These are phyloP conservation scores for Unio pictorum DNA, from an alignment of 2,888 invertebrate genomes.

Conservation along the genomic window DNA sequence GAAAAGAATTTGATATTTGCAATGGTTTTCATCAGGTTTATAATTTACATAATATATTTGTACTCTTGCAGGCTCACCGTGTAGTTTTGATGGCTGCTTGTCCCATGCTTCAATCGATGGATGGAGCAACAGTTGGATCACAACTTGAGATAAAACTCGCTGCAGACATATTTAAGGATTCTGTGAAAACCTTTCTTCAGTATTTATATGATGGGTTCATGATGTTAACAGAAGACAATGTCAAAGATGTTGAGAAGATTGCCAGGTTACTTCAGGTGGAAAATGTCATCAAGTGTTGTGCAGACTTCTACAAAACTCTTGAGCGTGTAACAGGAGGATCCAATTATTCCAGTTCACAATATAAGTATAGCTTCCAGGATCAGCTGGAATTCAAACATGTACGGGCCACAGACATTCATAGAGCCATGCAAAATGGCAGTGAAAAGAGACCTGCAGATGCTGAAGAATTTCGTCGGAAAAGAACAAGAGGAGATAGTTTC, in stretches of 20 bases:
- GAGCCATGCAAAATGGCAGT: conserved; percentile 23
- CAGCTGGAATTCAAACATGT: conserved; percentile 32
- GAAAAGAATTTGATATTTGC: no score
- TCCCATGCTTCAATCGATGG: conserved; percentile 40
- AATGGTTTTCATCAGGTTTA: no score
- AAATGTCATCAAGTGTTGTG: conserved; percentile 34
- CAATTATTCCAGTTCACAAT: conserved; percentile 11
- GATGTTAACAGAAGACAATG: conserved; percentile 38
- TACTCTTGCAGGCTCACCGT: conserved; percentile 28
- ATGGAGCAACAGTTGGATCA: conserved; percentile 26
- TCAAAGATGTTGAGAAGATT: conserved; percentile 33
- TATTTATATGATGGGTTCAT: conserved; percentile 39
- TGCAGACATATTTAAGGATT: conserved; percentile 30
- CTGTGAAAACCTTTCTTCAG: conserved; percentile 31
- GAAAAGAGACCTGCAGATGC: conserved; percentile 18
- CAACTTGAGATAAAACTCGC: conserved; percentile 31
- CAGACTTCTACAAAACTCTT: conserved; percentile 31
- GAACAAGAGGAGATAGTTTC: no score
- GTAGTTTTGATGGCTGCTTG: conserved; percentile 39
- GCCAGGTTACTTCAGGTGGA: conserved; percentile 36
- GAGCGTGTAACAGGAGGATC: conserved; percentile 14
- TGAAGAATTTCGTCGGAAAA: conserved; percentile 5
- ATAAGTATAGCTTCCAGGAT: conserved; percentile 25
- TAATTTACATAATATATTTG: no score
- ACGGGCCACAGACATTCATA: conserved; percentile 23